Conservation (phyloP, 2,888 invertebrate genomes). For the Stegana nigrithorax region DNA sequence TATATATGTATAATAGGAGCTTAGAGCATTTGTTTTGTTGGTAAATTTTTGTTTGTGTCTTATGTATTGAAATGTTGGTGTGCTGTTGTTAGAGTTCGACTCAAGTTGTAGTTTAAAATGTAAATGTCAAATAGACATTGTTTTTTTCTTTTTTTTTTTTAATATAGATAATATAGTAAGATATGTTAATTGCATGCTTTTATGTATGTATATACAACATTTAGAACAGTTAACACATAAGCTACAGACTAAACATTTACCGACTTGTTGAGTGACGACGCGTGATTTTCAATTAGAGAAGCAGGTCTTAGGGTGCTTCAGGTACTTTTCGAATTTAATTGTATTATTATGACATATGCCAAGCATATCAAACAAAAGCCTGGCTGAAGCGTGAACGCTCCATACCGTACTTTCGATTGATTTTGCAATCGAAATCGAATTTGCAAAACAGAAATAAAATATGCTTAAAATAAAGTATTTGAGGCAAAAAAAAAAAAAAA, state of each 20-base stretch:
- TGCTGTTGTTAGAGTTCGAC: too few species aligned
- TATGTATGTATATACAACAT: background rate
- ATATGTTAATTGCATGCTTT: conserved; percentile 2
- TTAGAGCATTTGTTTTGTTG: too few species aligned
- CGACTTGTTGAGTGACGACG: background rate
- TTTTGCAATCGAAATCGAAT: too few species aligned
- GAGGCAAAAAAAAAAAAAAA: conserved; percentile 18
- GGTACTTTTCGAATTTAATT: conserved; percentile 23
- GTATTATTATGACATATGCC: background rate
- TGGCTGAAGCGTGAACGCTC: too few species aligned
- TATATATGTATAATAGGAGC: background rate
- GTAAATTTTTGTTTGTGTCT: background rate
- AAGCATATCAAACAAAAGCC: background rate
- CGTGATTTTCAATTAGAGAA: conserved; percentile 31
- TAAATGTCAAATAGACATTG: too few species aligned
- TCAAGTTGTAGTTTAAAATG: too few species aligned
- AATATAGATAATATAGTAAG: too few species aligned
- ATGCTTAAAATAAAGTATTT: conserved; percentile 22
- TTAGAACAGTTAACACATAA: background rate
- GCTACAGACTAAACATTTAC: background rate
- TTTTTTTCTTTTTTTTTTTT: too few species aligned
- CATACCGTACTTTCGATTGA: background rate
- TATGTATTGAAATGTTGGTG: background rate
- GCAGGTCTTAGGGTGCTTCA: too few species aligned
- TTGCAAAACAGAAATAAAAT: conserved; percentile 34